Base-by-base conservation (phyloP, 2,888 invertebrate genomes). In the Pollenia angustigena region DNA sequence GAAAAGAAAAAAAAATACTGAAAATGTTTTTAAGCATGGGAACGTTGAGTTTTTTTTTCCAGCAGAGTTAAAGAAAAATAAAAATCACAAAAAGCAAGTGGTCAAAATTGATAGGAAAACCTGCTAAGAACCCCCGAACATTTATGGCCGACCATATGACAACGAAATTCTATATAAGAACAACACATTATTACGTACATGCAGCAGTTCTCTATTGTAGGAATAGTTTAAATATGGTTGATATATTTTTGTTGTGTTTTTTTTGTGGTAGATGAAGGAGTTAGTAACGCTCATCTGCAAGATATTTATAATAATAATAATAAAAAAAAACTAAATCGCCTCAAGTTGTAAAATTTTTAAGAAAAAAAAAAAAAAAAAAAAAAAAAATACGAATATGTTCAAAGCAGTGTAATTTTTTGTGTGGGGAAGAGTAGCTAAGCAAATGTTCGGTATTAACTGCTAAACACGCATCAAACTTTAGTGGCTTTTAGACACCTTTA, bases 1-100 rank as follows among this genome's bases (percentile, higher is more conserved):
- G 16, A 72, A 66, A 60, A 62, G 60, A 32, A 72, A 66, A 60
- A 62, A 68, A 68, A 64, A 18, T 42, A 54, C 16, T 50, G 16
- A 46, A 81, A 62, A 83, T 62, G 44, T 60, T 75, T 84, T 68
- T 78, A 87, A 83, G 83, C 86, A 87, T 87, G 86, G 83, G 86
- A 87, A 87, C 83, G 48, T 52, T 72, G 46, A 42, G 18, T 46
- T 79, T 48, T 58, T 48, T 58, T n/a, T 14, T 71, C 14, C n/a
- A 23, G 56, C 52, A 52, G 0, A 48, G 62, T 40, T 50, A 11
- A 14, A 44, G 32, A 46, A 64, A 64, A 78, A 23, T 48, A 50
- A 32, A 66, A 74, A 32, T 58, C 46, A 64, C 48, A 74, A 32
- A 46, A 60, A 78, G 54, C 72, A 72, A 84, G 66, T 84, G 44